phyloP scores from a whole-genome alignment of 2,797 vertebrate species.

The Parambassis ranga region DNA sequence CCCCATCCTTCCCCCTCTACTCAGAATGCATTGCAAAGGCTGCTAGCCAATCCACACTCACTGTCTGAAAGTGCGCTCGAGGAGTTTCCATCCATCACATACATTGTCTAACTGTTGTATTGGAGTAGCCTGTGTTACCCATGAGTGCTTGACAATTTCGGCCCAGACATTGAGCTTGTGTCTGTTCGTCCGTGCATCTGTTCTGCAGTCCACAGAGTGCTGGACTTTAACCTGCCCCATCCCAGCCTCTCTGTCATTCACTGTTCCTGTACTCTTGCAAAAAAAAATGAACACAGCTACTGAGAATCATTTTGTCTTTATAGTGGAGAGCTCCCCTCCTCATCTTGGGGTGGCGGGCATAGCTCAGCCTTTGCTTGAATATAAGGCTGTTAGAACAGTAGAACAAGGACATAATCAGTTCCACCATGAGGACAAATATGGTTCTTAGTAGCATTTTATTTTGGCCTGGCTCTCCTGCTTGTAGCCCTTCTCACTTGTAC shows the following conservation, averaged over 20 bases:
- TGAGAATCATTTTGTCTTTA: constrained; percentile 72
- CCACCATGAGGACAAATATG: constrained; percentile 69
- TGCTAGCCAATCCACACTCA: constrained; percentile 75
- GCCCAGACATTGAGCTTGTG: constrained; percentile 70
- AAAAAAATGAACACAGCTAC: constrained; percentile 71
- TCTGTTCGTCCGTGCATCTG: constrained; percentile 73
- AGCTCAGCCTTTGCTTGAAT: constrained; percentile 17
- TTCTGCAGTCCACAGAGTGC: constrained; percentile 70
- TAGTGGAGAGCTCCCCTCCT: constrained; percentile 55
- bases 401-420: constrained; percentile 33
- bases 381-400: constrained; percentile 13
- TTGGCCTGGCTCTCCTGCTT: constrained; percentile 74
- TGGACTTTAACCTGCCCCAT: constrained; percentile 76
- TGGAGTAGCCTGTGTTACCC: constrained; percentile 75
- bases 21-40: constrained; percentile 80
- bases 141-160: constrained; percentile 71
- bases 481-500: constrained; percentile 69
- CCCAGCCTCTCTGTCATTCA: constrained; percentile 73
- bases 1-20: constrained; percentile 63
- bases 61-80: constrained; percentile 75
- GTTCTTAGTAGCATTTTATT: constrained; percentile 72
- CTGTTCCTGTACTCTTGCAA: constrained; percentile 72
- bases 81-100: constrained; percentile 80
- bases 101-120: constrained; percentile 76
- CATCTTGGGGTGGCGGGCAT: constrained; percentile 16